Percentiles rank a stretch among this genome's conserved stretches.
Conservation (phyloP, 2,113 vertebrate species). For the Felis catus region F.catus_Fca126_mat1.0 CM031423.1:60571001-60571500, state of each 20-base stretch:
- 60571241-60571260: neutral
- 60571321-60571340: neutral
- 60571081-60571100: neutral
- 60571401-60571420: neutral
- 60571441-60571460: neutral
- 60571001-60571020: neutral
- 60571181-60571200: slow-evolving; percentile 13
- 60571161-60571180: neutral
- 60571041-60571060: neutral
- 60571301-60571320: neutral
- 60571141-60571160: neutral
- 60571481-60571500: neutral
- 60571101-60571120: too few species aligned
- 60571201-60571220: neutral
- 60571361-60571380: neutral
- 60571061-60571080: neutral
- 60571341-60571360: neutral
- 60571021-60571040: neutral
- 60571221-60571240: neutral
- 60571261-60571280: neutral
- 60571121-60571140: neutral
- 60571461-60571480: neutral
- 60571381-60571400: neutral
- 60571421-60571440: neutral
- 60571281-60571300: neutral